Percentiles rank a stretch among this genome's conserved stretches.
phyloP scores from a whole-genome alignment of 1,140 invertebrate species.

The Bombus fervidus region DNA sequence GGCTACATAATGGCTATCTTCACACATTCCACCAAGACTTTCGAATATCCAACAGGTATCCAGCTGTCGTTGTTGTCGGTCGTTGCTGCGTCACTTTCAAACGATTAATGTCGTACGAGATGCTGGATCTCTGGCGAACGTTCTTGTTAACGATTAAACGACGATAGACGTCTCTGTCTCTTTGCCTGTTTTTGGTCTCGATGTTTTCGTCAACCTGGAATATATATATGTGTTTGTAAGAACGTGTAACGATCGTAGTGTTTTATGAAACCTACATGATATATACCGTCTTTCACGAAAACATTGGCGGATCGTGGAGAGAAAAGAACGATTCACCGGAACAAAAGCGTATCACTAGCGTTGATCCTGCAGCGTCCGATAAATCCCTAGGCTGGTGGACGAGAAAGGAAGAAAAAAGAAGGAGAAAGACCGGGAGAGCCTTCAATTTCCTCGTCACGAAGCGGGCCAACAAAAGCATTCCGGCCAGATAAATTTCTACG shows the following conservation, averaged over 20 bases:
- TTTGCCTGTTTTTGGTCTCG: neutral
- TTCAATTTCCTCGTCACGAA: conserved; percentile 42
- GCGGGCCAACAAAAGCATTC: conserved; percentile 51
- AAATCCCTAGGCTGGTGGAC: neutral
- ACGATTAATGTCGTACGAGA: conserved; percentile 22
- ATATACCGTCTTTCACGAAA: neutral
- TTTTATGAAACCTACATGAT: neutral
- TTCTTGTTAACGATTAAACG: conserved; percentile 13
- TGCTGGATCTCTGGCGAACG: neutral
- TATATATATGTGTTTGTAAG: neutral
- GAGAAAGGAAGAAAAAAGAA: neutral
- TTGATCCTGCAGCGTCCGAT: neutral
- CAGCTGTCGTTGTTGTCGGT: neutral
- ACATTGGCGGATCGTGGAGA: neutral
- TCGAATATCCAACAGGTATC: conserved; percentile 45
- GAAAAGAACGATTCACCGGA: neutral
- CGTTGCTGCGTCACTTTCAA: neutral
- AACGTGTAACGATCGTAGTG: neutral
- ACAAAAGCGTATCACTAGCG: conserved; percentile 31
- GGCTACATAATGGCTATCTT: conserved; percentile 53
- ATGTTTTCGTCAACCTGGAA: neutral
- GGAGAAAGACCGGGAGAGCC: neutral
- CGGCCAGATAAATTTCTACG: conserved; percentile 51
- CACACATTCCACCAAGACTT: conserved; percentile 50
- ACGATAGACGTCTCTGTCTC: neutral